These are phyloP conservation scores for Aleadryas rufinucha DNA, from an alignment of 2,113 vertebrate species.

Conservation along the genomic window DNA sequence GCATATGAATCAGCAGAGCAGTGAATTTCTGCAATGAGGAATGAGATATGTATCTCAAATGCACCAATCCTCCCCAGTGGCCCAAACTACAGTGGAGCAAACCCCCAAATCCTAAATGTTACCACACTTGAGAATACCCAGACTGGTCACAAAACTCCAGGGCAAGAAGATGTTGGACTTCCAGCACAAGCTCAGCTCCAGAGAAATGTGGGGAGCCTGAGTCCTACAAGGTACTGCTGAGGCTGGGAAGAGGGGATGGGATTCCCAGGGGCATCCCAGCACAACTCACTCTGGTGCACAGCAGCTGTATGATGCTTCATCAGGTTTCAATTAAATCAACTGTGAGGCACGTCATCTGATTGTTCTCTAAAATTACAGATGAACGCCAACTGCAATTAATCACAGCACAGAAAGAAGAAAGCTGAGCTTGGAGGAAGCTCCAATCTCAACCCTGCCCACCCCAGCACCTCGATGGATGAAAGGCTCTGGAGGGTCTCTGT, in stretches of 20 bases:
- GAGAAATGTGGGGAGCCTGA: background rate
- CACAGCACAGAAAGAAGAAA: slow-evolving; percentile 22
- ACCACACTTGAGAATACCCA: background rate
- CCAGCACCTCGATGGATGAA: background rate
- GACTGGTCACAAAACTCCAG: background rate
- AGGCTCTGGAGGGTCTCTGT: background rate
- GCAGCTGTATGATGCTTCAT: background rate
- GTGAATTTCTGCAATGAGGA: background rate
- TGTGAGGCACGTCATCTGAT: slow-evolving; percentile 41
- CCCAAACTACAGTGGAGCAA: background rate
- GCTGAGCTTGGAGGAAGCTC: background rate
- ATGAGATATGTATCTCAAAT: background rate
- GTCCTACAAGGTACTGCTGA: background rate
- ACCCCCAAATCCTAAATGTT: background rate
- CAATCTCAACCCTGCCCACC: background rate
- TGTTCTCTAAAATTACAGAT: slow-evolving; percentile 50
- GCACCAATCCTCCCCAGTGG: background rate
- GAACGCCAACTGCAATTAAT: slow-evolving; percentile 39
- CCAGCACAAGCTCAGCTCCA: background rate
- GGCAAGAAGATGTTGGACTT: accelerated
- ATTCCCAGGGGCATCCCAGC: background rate
- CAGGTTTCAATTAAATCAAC: slow-evolving; percentile 60
- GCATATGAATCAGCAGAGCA: background rate
- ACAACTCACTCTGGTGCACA: background rate
- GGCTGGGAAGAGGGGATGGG: background rate